These are phyloP conservation scores for Sinopyrophorus schimmeli DNA, from an alignment of 2,888 invertebrate genomes.

Conservation along the genomic window DNA sequence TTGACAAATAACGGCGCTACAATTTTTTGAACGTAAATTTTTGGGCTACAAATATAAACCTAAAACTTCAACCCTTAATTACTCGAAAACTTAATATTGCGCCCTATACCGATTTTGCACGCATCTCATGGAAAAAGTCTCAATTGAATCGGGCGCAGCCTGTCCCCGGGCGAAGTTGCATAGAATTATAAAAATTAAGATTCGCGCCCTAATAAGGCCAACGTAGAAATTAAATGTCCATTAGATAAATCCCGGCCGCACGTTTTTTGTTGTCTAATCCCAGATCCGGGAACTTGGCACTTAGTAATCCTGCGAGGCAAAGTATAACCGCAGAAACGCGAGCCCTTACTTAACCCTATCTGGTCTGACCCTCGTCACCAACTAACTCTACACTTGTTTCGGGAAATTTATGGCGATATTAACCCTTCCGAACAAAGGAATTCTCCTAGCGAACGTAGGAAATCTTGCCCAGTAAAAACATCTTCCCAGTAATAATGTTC, in stretches of 20 bases:
- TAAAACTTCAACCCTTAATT: too few species aligned
- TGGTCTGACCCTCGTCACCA: conserved; percentile 24
- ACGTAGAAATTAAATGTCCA: conserved; percentile 17
- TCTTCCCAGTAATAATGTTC: not conserved
- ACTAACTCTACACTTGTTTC: conserved; percentile 25
- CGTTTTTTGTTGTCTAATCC: conserved; percentile 20
- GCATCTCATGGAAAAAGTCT: too few species aligned
- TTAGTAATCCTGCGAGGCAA: conserved; percentile 26
- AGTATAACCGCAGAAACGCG: conserved; percentile 19
- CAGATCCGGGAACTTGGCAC: conserved; percentile 23
- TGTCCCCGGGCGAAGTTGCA: too few species aligned
- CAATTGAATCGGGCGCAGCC: too few species aligned
- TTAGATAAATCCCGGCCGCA: conserved; percentile 17
- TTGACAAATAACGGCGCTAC: too few species aligned
- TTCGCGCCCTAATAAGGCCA: too few species aligned
- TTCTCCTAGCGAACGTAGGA: conserved; percentile 13
- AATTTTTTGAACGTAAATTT: too few species aligned
- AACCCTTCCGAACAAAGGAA: conserved; percentile 24
- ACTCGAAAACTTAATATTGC: too few species aligned
- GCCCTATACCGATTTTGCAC: too few species aligned
- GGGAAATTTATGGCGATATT: conserved; percentile 24
- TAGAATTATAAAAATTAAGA: too few species aligned
- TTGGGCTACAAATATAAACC: too few species aligned
- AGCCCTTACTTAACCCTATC: conserved; percentile 28
- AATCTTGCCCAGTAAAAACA: conserved; percentile 17